phyloP scores from a whole-genome alignment of 2,113 vertebrate species.

The Hyperopisus bebe region DNA sequence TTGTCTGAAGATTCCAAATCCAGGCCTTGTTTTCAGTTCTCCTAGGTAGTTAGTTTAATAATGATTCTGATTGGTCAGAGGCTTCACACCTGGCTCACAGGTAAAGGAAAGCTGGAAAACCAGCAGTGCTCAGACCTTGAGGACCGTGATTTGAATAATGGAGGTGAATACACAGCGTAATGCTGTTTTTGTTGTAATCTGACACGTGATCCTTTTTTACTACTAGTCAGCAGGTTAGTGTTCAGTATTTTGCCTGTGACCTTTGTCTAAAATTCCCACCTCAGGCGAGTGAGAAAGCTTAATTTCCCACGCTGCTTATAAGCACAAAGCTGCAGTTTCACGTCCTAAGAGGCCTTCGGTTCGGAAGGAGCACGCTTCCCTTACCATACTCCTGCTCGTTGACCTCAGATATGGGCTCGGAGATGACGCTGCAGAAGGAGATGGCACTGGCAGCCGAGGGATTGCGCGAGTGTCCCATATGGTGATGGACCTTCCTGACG shows the following conservation, averaged over 20 bases:
- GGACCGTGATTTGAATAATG: background rate
- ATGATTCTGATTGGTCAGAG: no score
- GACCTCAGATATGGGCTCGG: slow-evolving; percentile 96
- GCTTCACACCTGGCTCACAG: no score
- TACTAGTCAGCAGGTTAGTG: background rate
- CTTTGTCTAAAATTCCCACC: background rate
- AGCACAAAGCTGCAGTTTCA: background rate
- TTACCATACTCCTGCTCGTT: slow-evolving; percentile 96
- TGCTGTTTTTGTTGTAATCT: background rate
- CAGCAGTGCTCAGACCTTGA: no score
- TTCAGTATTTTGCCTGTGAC: background rate
- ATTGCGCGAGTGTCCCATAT: slow-evolving; percentile 95
- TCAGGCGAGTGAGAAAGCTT: background rate
- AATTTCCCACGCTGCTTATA: background rate
- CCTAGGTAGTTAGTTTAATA: no score
- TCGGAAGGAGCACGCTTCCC: background rate
- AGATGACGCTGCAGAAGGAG: slow-evolving; percentile 96
- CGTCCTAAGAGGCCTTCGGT: background rate
- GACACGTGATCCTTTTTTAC: background rate
- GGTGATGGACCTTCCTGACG: slow-evolving; percentile 83
- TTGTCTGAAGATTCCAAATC: no score
- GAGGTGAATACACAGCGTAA: background rate
- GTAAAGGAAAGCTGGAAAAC: no score
- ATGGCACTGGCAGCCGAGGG: slow-evolving; percentile 93
- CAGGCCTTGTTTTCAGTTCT: no score